phyloP scores from a whole-genome alignment of 2,797 vertebrate genomes.

The Artibeus jamaicensis region DNA sequence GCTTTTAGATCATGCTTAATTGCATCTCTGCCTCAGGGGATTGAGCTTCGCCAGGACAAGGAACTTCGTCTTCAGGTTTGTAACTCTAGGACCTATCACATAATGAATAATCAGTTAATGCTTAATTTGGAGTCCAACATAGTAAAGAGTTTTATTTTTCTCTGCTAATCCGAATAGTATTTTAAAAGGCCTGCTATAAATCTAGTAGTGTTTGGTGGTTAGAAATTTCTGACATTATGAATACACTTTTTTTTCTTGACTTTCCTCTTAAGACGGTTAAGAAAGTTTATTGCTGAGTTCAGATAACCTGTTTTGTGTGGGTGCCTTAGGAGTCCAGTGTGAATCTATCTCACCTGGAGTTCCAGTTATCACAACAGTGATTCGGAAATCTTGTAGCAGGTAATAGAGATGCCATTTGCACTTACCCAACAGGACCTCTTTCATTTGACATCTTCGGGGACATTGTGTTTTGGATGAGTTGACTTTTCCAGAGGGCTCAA shows the following conservation, averaged over 20 bases:
- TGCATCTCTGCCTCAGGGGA: neutral
- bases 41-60: neutral
- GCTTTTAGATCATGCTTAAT: neutral
- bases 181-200: constrained; percentile 19
- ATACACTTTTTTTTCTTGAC: neutral
- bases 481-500: constrained; percentile 33
- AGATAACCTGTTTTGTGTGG: constrained; percentile 20
- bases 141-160: constrained; percentile 27
- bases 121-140: neutral
- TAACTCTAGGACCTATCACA: neutral
- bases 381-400: constrained; percentile 41
- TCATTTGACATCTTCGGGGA: constrained; percentile 39
- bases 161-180: neutral
- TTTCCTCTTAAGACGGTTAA: neutral
- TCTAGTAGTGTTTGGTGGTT: constrained; percentile 6
- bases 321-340: constrained; percentile 2
- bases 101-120: neutral
- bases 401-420: constrained; percentile 44
- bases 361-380: neutral
- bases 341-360: neutral
- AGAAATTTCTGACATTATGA: neutral
- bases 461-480: constrained; percentile 47
- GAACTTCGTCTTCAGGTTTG: constrained; percentile 10
- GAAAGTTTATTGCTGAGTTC: constrained; percentile 19
- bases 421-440: neutral